Evolutionary conservation across 2,797 vertebrate species (phyloP).

Genomic region (Tenualosa thibaudeaui): DNA sequence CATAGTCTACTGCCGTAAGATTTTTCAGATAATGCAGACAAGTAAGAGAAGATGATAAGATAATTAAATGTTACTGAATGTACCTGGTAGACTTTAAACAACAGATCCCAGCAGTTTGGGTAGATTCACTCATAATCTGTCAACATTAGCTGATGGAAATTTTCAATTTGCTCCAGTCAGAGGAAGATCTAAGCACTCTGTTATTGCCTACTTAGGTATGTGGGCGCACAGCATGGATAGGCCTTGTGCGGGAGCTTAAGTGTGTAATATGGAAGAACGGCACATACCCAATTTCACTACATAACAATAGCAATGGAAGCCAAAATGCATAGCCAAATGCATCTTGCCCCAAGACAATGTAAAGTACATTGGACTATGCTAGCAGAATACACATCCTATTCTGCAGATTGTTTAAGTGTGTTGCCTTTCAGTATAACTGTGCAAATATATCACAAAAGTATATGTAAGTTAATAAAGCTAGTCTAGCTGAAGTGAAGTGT

Average conservation of each 20-base stretch:
- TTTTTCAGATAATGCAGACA: conserved; percentile 78
- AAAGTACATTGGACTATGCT: background rate
- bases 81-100: conserved; percentile 84
- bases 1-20: conserved; percentile 65
- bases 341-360: background rate
- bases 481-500: background rate
- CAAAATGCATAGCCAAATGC: background rate
- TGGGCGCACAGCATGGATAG: conserved; percentile 15
- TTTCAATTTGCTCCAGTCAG: conserved; percentile 73
- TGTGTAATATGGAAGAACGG: background rate
- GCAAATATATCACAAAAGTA: background rate
- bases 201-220: conserved; percentile 15
- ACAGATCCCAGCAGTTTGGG: conserved; percentile 82
- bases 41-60: conserved; percentile 80
- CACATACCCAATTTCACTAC: conserved; percentile 4
- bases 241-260: conserved; percentile 11
- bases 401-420: background rate
- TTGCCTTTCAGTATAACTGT: background rate
- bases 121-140: conserved; percentile 87
- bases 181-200: background rate
- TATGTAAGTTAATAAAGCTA: background rate
- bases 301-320: background rate
- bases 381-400: background rate
- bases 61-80: conserved; percentile 85
- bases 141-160: conserved; percentile 78